Base-by-base conservation (phyloP, 2,113 vertebrate species). In the Polypterus bichir region DNA sequence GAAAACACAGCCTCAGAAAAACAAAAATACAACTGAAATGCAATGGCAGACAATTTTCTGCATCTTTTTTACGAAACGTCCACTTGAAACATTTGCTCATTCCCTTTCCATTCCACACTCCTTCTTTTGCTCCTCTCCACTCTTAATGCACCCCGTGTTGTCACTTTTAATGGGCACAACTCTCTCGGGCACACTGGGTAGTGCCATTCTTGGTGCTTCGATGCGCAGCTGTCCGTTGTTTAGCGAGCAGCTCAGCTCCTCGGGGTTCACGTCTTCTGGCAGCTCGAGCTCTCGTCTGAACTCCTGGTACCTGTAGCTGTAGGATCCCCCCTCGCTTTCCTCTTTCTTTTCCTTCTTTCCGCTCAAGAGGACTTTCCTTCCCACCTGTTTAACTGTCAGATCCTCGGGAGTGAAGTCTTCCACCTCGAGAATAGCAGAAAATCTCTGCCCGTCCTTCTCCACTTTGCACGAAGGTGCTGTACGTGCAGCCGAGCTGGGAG, bases 141-240 rank as follows among this genome's bases (percentile, higher is more conserved):
- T 27, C 27, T 27, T 27, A 27, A 27, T 27, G 27, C 27, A 27
- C 27, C 27, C 27, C 27, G 27, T 27, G 27, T 27, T 27, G 27
- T 27, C 27, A 27, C 27, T 27, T 27, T 27, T 27, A 27, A 27
- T 27, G 27, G 27, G 83, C 46, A 87, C 72, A 10, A 84, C 71
- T 65, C 83, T 73, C 72, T 84, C 83, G 27, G 73, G 76, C 47
- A 70, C 71, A 1, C 70, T 79, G 0, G 45, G 9, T 9, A 27
- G 27, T 27, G 27, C 27, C 27, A 27, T 27, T 2, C 27, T 27
- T 27, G 27, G 27, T 27, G 58, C 66, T 62, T 70, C 62, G 27
- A 74, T 65, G 5, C 62, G 64, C 46, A 74, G 60, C 55, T 62
- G 59, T 7, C 72, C 72, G 9, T 64, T 75, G 47, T 64, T 68